phyloP scores from a whole-genome alignment of 2,113 vertebrate genomes.

The Acrocephalus kingi region DNA sequence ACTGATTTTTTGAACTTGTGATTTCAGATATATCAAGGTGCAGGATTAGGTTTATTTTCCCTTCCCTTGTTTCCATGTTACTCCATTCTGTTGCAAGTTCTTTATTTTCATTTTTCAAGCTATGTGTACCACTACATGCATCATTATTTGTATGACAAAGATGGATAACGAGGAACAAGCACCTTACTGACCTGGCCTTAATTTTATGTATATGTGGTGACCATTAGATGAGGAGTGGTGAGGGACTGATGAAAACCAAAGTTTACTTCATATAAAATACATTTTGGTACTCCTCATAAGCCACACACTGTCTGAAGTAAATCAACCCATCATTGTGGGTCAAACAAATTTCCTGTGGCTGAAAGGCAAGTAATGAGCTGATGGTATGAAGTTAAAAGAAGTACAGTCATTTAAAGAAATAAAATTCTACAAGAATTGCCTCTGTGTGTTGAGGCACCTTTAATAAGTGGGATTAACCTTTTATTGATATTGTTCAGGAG shows the following conservation, averaged over 20 bases:
- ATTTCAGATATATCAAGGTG: neutral
- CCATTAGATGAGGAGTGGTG: neutral
- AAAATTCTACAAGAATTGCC: neutral
- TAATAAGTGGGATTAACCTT: neutral
- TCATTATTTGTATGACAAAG: neutral
- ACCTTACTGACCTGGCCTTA: neutral
- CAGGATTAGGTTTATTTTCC: neutral
- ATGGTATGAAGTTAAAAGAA: neutral
- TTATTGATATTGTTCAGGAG: neutral
- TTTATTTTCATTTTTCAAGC: neutral
- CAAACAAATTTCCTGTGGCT: neutral
- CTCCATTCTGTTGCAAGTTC: neutral
- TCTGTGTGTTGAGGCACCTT: neutral
- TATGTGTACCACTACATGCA: rapidly evolving
- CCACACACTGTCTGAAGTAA: neutral
- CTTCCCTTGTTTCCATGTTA: neutral
- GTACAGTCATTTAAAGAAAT: neutral
- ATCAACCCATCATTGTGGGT: neutral
- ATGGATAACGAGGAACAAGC: neutral
- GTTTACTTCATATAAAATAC: neutral
- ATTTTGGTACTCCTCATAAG: neutral
- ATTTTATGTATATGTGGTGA: neutral
- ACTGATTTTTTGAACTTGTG: neutral
- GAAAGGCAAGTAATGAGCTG: neutral
- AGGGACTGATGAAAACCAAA: neutral